Evolutionary conservation across 1,140 invertebrate species (phyloP).

Genomic region (Mizuhopecten yessoensis): DNA sequence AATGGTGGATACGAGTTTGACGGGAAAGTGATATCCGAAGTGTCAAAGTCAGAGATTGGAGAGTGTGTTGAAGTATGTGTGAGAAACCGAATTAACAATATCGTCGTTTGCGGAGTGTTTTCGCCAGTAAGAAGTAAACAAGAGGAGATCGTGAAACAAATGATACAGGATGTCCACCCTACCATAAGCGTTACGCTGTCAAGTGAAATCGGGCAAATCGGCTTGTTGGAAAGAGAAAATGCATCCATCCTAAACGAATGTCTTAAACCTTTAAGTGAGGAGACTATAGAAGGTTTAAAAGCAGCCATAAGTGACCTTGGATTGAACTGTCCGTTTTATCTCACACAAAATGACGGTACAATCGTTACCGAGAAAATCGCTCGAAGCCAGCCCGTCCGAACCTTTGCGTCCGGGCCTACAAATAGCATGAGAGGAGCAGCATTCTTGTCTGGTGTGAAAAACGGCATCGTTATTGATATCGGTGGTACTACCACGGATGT

Average conservation of each 20-base stretch:
- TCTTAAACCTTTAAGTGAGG: constrained; percentile 75
- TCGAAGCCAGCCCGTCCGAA: constrained; percentile 71
- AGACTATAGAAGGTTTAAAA: constrained; percentile 75
- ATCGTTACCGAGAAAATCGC: constrained; percentile 67
- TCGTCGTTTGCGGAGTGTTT: constrained; percentile 77
- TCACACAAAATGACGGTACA: constrained; percentile 81
- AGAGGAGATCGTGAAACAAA: constrained; percentile 63
- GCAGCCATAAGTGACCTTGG: constrained; percentile 70
- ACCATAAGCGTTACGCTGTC: constrained; percentile 74
- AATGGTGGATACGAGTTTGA: constrained; percentile 78
- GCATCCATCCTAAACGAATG: constrained; percentile 80
- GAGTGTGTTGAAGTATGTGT: constrained; percentile 62
- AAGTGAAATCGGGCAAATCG: constrained; percentile 77
- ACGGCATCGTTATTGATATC: constrained; percentile 80
- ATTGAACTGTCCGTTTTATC: constrained; percentile 74
- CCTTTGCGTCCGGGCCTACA: constrained; percentile 81
- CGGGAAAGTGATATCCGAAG: constrained; percentile 70
- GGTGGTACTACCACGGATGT: constrained; percentile 80
- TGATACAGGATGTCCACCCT: constrained; percentile 70
- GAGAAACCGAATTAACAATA: constrained; percentile 65
- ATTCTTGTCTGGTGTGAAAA: constrained; percentile 73
- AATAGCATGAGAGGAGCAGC: constrained; percentile 82
- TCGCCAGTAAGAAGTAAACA: constrained; percentile 73
- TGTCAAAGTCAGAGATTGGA: constrained; percentile 71
- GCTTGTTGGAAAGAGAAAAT: constrained; percentile 80